Evolutionary conservation across 2,113 vertebrate genomes (phyloP).

Genomic region (Oxyruncus cristatus): DNA sequence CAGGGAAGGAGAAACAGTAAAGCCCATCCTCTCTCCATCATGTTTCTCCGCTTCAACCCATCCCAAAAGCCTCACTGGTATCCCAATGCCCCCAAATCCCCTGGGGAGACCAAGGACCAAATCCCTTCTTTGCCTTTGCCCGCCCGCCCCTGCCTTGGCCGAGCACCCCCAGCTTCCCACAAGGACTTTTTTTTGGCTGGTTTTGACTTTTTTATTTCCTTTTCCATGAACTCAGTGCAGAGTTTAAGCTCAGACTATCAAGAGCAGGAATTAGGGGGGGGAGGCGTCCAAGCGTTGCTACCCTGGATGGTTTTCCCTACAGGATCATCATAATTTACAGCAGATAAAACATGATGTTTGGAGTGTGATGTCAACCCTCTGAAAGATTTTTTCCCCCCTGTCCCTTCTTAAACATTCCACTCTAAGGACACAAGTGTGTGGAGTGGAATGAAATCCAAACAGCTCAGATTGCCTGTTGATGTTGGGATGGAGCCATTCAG

Average conservation of each 20-base stretch:
- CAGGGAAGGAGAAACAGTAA: neutral
- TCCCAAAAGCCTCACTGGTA: neutral
- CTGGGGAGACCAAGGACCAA: neutral
- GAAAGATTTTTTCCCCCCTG: neutral
- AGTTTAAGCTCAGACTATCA: neutral
- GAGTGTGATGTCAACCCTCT: neutral
- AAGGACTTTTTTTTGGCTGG: neutral
- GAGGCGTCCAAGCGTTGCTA: neutral
- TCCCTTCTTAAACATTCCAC: neutral
- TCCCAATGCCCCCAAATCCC: fast-evolving
- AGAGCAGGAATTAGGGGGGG: neutral
- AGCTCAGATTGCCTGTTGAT: neutral
- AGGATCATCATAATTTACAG: neutral
- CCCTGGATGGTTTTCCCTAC: neutral
- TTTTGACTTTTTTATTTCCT: neutral
- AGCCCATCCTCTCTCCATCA: neutral
- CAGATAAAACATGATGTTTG: neutral
- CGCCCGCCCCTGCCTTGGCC: neutral
- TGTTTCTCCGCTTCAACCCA: neutral
- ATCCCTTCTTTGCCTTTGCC: neutral
- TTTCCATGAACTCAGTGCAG: neutral
- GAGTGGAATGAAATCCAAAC: neutral
- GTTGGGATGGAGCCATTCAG: neutral
- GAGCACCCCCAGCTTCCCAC: neutral
- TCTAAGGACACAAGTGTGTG: neutral